Evolutionary conservation across 2,888 invertebrate species (phyloP).

Genomic region (Cheilosia scutellata): DNA sequence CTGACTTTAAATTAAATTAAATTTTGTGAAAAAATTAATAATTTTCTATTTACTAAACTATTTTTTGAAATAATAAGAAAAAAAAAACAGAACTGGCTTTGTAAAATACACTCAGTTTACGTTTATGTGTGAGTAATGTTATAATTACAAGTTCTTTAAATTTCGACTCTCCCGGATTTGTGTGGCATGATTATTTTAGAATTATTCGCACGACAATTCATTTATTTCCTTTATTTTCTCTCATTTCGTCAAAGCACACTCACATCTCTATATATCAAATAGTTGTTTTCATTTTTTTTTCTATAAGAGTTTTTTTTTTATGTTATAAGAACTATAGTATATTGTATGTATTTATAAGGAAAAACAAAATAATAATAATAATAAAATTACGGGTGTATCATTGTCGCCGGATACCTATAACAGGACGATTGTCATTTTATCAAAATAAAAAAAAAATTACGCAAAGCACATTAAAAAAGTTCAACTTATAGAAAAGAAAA

Average conservation of each 20-base stretch:
- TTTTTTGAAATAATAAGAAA: neutral
- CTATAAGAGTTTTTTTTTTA: neutral
- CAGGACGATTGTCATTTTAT: slow-evolving; percentile 18
- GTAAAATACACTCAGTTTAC: slow-evolving; percentile 3
- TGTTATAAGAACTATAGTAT: neutral
- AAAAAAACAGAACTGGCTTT: neutral
- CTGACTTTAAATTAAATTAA: too few relatives aligned
- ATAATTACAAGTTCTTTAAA: slow-evolving; percentile 46
- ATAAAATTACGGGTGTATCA: slow-evolving; percentile 5
- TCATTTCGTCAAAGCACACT: neutral
- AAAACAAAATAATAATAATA: neutral
- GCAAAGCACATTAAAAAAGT: slow-evolving; percentile 15
- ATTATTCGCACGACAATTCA: slow-evolving; percentile 25
- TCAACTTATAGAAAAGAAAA: neutral
- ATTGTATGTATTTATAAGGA: neutral
- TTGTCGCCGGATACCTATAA: slow-evolving; percentile 11
- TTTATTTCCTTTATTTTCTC: slow-evolving; percentile 19
- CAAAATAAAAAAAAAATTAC: slow-evolving; percentile 33
- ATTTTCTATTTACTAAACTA: neutral
- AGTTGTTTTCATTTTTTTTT: too few relatives aligned
- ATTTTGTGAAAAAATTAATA: too few relatives aligned
- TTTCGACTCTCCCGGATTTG: slow-evolving; percentile 53
- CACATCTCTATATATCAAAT: neutral
- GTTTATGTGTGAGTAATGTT: slow-evolving; percentile 28
- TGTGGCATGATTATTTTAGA: slow-evolving; percentile 57